Evolutionary conservation across 2,113 vertebrate genomes (phyloP), one percentile per base, ranked within the genome.

Genomic region (Nerophis ophidion): DNA sequence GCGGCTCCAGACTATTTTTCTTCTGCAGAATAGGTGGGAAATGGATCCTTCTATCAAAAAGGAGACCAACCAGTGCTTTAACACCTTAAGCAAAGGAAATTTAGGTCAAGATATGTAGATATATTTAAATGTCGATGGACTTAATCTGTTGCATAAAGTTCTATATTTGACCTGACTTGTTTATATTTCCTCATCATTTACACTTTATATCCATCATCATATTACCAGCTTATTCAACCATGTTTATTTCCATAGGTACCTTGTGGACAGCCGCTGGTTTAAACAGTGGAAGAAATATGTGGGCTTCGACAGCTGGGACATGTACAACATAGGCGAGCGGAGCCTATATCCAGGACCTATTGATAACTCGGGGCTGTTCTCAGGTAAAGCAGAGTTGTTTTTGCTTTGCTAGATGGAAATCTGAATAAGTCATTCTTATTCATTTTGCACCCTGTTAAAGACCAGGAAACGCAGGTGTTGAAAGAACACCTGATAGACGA

Each of bases 241-340:
- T 56, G 38, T 56, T 74, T 3, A 17, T 59, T 33, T 47, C 5
- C 17, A 19, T 14, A 91, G 89, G 88, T 91, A 84, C 86, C 81
- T 99, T 53, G 92, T 98, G 77, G 94, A 96, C 86, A 96, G 92
- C 58, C 89, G 94, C 44, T 99, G 97, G 96, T 99, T 96, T 84
- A 96, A 95, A 72, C 95, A 95, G 60, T 99, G 97, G 97, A 99
- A 97, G 89, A 98, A 98, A 62, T 98, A 96, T 65, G 97, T 98
- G 73, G 94, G 94, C 35, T 98, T 93, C 51, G 95, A 99, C 85
- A 95, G 89, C 76, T 98, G 95, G 95, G 96, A 98, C 61, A 90
- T 93, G 92, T 94, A 93, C 80, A 93, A 90, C 57, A 92, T 91
- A 52, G 95, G 95, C 6, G 93, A 98, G 49, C 91, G 85, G 26